Evolutionary conservation across 2,113 vertebrate species (phyloP).

Genomic region (Xiphophorus maculatus): DNA sequence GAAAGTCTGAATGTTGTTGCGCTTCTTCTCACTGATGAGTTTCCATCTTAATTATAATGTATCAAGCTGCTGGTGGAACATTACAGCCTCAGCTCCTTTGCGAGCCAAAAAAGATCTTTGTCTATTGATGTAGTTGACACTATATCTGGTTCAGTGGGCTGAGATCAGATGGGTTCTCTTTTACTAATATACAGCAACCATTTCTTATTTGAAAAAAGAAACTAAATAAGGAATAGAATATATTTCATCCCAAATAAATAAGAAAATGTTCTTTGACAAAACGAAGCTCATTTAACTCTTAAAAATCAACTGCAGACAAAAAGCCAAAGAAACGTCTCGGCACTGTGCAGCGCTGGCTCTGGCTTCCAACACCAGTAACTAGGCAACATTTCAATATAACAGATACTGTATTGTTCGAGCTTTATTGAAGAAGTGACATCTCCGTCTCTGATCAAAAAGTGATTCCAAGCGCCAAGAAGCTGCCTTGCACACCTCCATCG

Average conservation of each 20-base stretch:
- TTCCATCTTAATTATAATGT: conserved; percentile 61
- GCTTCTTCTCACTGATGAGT: conserved; percentile 49
- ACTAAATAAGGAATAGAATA: conserved; percentile 11
- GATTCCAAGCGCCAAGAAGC: neutral
- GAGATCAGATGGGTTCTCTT: neutral
- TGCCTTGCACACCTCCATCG: neutral
- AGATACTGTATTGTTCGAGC: neutral
- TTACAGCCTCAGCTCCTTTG: conserved; percentile 55
- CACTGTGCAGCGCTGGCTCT: neutral
- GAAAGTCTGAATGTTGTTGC: conserved; percentile 21
- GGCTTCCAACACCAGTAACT: neutral
- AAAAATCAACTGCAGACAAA: neutral
- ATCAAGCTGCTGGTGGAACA: conserved; percentile 22
- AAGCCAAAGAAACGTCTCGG: neutral
- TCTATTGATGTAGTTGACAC: conserved; percentile 22
- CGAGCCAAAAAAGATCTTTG: conserved; percentile 68
- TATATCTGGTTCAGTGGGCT: neutral
- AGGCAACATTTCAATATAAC: neutral
- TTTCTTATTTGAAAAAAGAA: conserved; percentile 22
- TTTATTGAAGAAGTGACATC: neutral
- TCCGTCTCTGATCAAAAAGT: neutral
- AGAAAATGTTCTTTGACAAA: neutral
- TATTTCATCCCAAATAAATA: conserved; percentile 3
- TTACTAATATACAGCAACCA: conserved; percentile 18
- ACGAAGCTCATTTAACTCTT: neutral